Evolutionary conservation across 2,797 vertebrate species (phyloP), one percentile per base, ranked within the genome.

Genomic region (Neosilurus hyrtlii): DNA sequence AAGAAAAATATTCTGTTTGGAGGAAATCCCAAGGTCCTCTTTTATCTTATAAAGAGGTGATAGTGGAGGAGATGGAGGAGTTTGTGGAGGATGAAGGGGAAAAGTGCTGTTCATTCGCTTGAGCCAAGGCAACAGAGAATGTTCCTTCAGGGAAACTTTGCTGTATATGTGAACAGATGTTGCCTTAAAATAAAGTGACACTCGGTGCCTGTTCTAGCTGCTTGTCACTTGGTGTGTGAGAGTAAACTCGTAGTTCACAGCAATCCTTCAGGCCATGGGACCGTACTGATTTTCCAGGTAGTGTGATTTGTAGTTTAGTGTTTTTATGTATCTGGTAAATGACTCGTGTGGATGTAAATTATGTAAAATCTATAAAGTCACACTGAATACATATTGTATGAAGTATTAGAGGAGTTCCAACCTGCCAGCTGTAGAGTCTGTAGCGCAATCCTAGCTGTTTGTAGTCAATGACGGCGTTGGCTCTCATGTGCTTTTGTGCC

Each of bases 381-480:
- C 30, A 20, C 30, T 72, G 37, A n/a, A n/a, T 51, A 24, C 71
- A 18, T 20, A 74, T 8, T 8, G 7, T 15, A 57, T 57, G 18
- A 1, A 30, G 52, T 11, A 22, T 26, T 68, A 1, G 9, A 54
- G 54, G 22, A 35, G 30, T 16, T 71, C 84, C 57, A 24, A 98
- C 97, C 97, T 98, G 96, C 96, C 96, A 98, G 70, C 92, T 93
- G 72, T 92, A 92, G 57, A 99, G 93, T 85, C 95, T 94, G 89
- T 94, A 95, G 56, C 92, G 89, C 49, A 99, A 93, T 54, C 97
- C 97, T 87, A 98, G 93, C 90, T 97, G 97, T 59, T 89, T 95
- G 93, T 99, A 98, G 90, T 99, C 96, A 0, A 98, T 97, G 83
- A 95, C 90, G 1, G 83, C 2, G 43, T 97, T 97, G 51, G 90